These are phyloP conservation scores for Megalops atlanticus DNA, from an alignment of 2,113 vertebrate species.

Conservation along the genomic window DNA sequence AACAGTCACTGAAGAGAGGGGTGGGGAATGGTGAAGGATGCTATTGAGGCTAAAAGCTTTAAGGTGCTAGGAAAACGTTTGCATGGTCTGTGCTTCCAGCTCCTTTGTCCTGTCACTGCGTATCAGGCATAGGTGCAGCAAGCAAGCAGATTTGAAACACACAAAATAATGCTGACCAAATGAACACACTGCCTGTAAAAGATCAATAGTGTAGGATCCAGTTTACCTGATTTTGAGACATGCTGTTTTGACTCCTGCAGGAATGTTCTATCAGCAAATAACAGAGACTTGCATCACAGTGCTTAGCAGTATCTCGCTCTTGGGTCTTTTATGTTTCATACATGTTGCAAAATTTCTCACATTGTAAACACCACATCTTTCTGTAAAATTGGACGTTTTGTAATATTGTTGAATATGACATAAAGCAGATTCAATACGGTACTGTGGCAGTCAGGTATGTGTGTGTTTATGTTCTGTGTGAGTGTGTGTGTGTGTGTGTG, in stretches of 20 bases:
- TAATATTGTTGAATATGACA: too few relatives aligned
- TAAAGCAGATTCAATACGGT: too few relatives aligned
- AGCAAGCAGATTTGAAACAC: neutral
- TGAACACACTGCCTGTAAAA: neutral
- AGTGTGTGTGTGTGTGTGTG: neutral
- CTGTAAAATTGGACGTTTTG: too few relatives aligned
- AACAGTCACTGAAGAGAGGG: too few relatives aligned
- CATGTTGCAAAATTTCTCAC: too few relatives aligned
- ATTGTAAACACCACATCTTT: too few relatives aligned
- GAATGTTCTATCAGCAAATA: too few relatives aligned
- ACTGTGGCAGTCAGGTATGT: slow-evolving; percentile 29
- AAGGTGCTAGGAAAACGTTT: neutral
- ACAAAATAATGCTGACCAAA: neutral
- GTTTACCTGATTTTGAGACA: neutral
- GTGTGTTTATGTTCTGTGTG: neutral
- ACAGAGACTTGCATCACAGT: too few relatives aligned
- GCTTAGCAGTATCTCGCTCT: too few relatives aligned
- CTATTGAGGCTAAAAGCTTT: neutral
- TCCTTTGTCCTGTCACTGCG: neutral
- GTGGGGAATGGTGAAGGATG: neutral
- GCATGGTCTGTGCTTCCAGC: neutral
- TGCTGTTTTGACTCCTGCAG: neutral
- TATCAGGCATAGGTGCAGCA: neutral
- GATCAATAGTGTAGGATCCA: neutral
- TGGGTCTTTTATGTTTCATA: too few relatives aligned